phyloP scores from a whole-genome alignment of 2,113 vertebrate species.

The Petrocephalus microphthalmus region DNA sequence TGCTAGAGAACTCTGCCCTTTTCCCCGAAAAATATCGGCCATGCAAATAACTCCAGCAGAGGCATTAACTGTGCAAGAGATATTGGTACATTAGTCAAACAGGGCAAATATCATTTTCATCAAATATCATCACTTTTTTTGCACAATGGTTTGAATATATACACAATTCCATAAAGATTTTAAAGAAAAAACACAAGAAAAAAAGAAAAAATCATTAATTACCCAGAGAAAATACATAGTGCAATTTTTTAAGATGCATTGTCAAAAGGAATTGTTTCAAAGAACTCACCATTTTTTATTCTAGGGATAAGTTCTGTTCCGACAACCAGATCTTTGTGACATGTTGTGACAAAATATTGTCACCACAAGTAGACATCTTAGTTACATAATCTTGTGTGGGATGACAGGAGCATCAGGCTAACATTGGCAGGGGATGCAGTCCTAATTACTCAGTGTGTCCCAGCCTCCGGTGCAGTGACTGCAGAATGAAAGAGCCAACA shows the following conservation, averaged over 20 bases:
- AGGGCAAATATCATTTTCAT: neutral
- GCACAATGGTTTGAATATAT: neutral
- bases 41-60: neutral
- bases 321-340: slow-evolving; percentile 25
- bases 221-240: neutral
- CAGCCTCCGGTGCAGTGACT: slow-evolving; percentile 52
- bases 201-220: neutral
- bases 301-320: slow-evolving; percentile 9
- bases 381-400: slow-evolving; percentile 46
- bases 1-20: neutral
- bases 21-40: neutral
- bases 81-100: neutral
- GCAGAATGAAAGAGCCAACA: slow-evolving; percentile 49
- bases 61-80: neutral
- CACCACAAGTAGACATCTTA: slow-evolving; percentile 17
- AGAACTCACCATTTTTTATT: neutral
- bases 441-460: slow-evolving; percentile 63
- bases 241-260: neutral
- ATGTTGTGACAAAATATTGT: slow-evolving; percentile 19
- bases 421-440: slow-evolving; percentile 54
- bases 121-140: neutral
- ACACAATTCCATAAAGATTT: neutral
- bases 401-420: slow-evolving; percentile 59
- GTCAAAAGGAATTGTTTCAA: neutral
- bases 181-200: neutral